Evolutionary conservation across 2,888 invertebrate species (phyloP).

Genomic region (Acheta domesticus): DNA sequence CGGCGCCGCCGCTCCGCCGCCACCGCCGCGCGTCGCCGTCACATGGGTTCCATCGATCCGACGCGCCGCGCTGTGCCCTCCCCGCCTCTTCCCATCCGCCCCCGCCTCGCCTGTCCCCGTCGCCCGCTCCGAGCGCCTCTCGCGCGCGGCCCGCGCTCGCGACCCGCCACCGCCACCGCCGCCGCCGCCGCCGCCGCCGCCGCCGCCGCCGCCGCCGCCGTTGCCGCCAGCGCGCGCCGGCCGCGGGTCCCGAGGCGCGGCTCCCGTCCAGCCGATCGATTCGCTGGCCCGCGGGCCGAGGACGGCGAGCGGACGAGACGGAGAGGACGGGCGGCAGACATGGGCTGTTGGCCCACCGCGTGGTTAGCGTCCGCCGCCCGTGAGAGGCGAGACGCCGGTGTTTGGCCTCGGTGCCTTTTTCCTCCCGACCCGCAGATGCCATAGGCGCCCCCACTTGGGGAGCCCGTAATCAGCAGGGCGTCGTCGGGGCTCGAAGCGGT

Average conservation of each 20-base stretch:
- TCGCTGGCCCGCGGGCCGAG: neutral
- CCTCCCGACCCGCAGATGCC: too few species aligned
- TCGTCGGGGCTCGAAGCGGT: too few species aligned
- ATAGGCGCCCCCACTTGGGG: too few species aligned
- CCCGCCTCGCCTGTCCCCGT: neutral
- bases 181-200: neutral
- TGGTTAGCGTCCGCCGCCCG: too few species aligned
- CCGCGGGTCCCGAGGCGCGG: neutral
- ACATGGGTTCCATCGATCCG: constrained; percentile 4
- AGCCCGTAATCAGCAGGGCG: too few species aligned
- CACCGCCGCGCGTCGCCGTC: neutral
- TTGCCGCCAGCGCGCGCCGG: too few species aligned
- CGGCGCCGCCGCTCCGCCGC: neutral
- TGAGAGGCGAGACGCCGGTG: too few species aligned
- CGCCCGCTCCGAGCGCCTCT: neutral
- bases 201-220: neutral
- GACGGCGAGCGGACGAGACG: neutral
- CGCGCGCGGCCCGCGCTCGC: neutral
- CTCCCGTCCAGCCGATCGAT: constrained; percentile 4
- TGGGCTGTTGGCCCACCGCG: neutral
- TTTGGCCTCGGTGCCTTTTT: too few species aligned
- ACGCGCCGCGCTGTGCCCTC: neutral
- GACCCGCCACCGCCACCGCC: neutral
- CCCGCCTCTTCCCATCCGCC: neutral
- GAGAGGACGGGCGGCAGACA: neutral